Conservation (phyloP, 2,888 invertebrate genomes). For the Acanthosepion esculentum region DNA sequence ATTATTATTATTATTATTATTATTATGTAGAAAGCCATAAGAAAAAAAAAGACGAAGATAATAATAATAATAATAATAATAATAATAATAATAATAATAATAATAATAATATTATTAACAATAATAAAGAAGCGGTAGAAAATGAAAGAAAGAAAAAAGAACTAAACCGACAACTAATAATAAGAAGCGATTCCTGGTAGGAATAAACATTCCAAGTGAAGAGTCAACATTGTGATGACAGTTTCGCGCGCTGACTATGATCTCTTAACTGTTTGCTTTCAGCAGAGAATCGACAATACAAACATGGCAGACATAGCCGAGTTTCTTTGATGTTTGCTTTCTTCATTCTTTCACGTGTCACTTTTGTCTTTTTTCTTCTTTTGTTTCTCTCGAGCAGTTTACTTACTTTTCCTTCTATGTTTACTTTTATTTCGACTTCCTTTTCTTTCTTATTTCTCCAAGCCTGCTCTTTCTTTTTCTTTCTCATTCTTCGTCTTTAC, state of each 20-base stretch:
- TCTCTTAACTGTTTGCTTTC: background rate
- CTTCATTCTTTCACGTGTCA: conserved; percentile 15
- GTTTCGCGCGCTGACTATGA: background rate
- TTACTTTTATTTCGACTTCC: background rate
- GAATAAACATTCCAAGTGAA: background rate
- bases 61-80: too few relatives aligned
- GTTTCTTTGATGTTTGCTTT: background rate
- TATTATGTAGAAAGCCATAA: background rate
- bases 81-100: too few relatives aligned
- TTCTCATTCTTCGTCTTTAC: too few relatives aligned
- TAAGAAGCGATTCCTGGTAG: background rate
- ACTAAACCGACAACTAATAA: background rate
- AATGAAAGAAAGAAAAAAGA: background rate
- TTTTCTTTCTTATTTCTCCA: background rate
- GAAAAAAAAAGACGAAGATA: background rate
- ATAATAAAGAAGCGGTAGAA: background rate
- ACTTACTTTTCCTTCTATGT: background rate
- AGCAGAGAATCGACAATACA: background rate
- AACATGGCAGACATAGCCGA: background rate
- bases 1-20: too few relatives aligned
- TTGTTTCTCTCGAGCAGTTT: background rate
- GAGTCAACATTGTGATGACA: background rate
- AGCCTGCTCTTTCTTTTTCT: too few relatives aligned
- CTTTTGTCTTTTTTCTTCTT: background rate
- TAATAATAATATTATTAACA: too few relatives aligned